phyloP scores from a whole-genome alignment of 2,113 vertebrate species.

The Anolis carolinensis region DNA sequence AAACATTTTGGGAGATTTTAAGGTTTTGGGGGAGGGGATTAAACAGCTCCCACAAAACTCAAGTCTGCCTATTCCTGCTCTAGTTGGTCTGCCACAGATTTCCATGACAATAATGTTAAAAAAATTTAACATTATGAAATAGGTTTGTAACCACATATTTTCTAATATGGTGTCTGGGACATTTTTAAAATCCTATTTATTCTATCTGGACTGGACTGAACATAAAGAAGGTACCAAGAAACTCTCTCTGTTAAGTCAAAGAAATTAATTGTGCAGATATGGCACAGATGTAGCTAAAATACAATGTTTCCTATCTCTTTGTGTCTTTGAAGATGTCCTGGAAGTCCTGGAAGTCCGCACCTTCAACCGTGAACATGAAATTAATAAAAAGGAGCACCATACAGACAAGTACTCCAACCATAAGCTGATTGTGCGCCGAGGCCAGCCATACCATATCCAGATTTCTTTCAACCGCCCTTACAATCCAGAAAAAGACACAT shows the following conservation, averaged over 20 bases:
- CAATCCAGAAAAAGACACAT: conserved; percentile 76
- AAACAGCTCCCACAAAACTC: too few relatives aligned
- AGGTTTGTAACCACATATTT: too few relatives aligned
- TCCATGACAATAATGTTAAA: too few relatives aligned
- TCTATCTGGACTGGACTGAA: too few relatives aligned
- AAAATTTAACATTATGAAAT: too few relatives aligned
- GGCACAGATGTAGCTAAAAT: not conserved
- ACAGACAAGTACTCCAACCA: conserved; percentile 78
- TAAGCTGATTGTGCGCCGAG: conserved; percentile 86
- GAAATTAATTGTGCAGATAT: not conserved
- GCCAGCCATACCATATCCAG: conserved; percentile 86
- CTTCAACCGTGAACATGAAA: conserved; percentile 72
- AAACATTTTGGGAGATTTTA: too few relatives aligned
- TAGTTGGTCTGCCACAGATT: too few relatives aligned
- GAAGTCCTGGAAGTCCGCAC: conserved; percentile 80
- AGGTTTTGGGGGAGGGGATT: too few relatives aligned
- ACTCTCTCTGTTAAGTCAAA: not conserved
- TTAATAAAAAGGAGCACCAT: conserved; percentile 86
- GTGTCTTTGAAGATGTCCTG: conserved; percentile 77
- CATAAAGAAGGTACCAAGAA: too few relatives aligned
- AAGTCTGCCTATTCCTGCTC: too few relatives aligned
- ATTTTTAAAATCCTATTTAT: too few relatives aligned
- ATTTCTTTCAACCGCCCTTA: conserved; percentile 87
- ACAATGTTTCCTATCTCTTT: conserved; percentile 22
- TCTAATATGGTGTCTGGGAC: too few relatives aligned